Conservation (phyloP, 2,797 vertebrate species). For the Brachyalestes nurse region DNA sequence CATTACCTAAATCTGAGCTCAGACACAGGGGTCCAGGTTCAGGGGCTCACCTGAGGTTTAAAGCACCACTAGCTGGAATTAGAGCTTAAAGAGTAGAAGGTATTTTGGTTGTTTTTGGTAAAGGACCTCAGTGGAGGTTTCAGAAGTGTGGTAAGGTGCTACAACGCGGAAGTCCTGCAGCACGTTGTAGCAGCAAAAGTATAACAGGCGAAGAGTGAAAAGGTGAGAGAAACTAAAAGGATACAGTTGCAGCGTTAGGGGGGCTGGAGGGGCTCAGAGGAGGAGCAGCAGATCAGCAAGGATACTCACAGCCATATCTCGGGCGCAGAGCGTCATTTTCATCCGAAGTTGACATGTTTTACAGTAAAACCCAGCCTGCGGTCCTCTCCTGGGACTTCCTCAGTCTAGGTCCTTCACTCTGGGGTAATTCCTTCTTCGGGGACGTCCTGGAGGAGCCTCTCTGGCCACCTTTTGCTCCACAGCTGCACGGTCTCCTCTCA, state of each 20-base stretch:
- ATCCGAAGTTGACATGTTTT: conserved; percentile 83
- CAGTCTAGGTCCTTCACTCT: background rate
- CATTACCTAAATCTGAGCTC: too few relatives aligned
- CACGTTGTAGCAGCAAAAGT: conserved; percentile 57
- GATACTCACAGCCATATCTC: conserved; percentile 87
- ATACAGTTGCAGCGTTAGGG: background rate
- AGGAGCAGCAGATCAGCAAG: too few relatives aligned
- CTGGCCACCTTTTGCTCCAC: conserved; percentile 66
- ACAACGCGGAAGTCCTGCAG: conserved; percentile 76
- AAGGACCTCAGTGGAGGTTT: background rate
- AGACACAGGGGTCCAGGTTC: too few relatives aligned
- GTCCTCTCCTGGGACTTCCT: conserved; percentile 4
- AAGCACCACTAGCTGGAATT: too few relatives aligned
- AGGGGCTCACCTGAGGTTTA: too few relatives aligned
- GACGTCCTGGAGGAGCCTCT: conserved; percentile 58
- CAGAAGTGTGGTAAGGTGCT: background rate
- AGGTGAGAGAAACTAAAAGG: background rate
- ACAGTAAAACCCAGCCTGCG: conserved; percentile 41
- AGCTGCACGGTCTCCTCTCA: conserved; percentile 45
- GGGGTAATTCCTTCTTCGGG: conserved; percentile 24
- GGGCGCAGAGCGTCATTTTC: conserved; percentile 81
- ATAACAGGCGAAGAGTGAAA: background rate
- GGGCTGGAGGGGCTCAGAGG: background rate
- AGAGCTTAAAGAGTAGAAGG: too few relatives aligned
- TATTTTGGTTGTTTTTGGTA: too few relatives aligned